Evolutionary conservation across 2,888 invertebrate species (phyloP).

Genomic region (Mythimna ferrago): DNA sequence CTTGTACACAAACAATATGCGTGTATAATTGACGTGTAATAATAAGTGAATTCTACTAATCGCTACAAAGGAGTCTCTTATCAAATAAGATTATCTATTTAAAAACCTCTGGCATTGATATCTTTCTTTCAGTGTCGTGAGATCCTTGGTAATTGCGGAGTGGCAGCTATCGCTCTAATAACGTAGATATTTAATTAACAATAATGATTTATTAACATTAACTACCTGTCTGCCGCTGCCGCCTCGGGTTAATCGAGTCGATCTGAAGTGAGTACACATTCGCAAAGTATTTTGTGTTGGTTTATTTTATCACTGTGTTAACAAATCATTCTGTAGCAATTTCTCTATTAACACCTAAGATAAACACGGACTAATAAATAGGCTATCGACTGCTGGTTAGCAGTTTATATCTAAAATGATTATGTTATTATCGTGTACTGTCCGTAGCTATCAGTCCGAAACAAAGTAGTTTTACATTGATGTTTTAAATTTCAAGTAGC

Average conservation of each 20-base stretch:
- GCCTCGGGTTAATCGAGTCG: conserved; percentile 36
- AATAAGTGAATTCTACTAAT: conserved; percentile 82
- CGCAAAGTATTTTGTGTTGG: conserved; percentile 46
- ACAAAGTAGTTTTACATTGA: conserved; percentile 10
- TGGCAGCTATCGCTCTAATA: conserved; percentile 57
- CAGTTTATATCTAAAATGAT: conserved; percentile 47
- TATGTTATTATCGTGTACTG: conserved; percentile 46
- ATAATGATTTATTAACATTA: conserved; percentile 50
- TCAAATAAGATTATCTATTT: conserved; percentile 88
- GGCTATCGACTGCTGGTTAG: conserved; percentile 51
- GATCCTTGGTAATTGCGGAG: conserved; percentile 71
- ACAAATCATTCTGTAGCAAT: conserved; percentile 60
- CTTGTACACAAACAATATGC: conserved; percentile 42
- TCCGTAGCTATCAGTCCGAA: conserved; percentile 24
- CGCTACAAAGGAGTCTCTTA: conserved; percentile 79
- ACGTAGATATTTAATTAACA: conserved; percentile 46
- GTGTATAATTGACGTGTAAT: conserved; percentile 58
- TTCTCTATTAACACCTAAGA: conserved; percentile 52
- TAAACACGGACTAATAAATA: conserved; percentile 57
- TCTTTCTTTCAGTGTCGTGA: conserved; percentile 82
- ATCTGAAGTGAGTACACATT: conserved; percentile 60
- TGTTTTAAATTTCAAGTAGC: conserved; percentile 43
- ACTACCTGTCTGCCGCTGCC: conserved; percentile 12
- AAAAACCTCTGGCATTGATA: conserved; percentile 83
- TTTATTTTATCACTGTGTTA: conserved; percentile 52